phyloP scores from a whole-genome alignment of 1,140 invertebrate genomes.

The Whitmania pigra region DNA sequence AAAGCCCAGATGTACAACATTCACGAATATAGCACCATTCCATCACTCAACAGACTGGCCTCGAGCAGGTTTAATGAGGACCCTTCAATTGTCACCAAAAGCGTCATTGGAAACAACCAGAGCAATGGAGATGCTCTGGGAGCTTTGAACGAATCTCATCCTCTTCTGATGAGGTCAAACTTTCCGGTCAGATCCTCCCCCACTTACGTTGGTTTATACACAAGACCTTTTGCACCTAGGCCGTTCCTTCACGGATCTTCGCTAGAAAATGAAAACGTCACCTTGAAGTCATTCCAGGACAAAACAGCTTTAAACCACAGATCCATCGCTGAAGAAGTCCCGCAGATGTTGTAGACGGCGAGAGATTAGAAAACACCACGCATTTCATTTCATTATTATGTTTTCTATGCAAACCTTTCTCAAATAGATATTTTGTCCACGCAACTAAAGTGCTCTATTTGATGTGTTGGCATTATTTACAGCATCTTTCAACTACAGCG shows the following conservation, averaged over 20 bases:
- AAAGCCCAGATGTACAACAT: constrained; percentile 2
- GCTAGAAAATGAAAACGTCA: neutral
- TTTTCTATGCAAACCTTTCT: too few species aligned
- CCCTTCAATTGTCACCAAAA: neutral
- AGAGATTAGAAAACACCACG: too few species aligned
- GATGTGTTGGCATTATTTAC: too few species aligned
- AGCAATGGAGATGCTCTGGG: neutral
- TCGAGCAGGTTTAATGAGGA: constrained; percentile 7
- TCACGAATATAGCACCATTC: constrained; percentile 11
- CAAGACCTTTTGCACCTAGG: neutral
- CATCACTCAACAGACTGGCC: constrained; percentile 3
- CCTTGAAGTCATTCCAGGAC: constrained; percentile 3
- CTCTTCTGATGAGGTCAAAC: neutral
- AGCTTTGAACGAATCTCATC: neutral
- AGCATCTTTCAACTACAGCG: too few species aligned
- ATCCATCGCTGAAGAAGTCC: constrained; percentile 9
- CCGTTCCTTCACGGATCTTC: constrained; percentile 1
- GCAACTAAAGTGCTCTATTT: too few species aligned
- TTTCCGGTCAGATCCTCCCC: constrained; percentile 8
- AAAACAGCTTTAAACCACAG: neutral
- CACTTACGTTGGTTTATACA: constrained; percentile 6
- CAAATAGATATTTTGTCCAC: too few species aligned
- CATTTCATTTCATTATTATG: too few species aligned
- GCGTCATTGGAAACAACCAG: constrained; percentile 10
- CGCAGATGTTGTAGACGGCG: neutral